Conservation (phyloP, 2,888 invertebrate genomes). For the Melikaiella ostensackeni region DNA sequence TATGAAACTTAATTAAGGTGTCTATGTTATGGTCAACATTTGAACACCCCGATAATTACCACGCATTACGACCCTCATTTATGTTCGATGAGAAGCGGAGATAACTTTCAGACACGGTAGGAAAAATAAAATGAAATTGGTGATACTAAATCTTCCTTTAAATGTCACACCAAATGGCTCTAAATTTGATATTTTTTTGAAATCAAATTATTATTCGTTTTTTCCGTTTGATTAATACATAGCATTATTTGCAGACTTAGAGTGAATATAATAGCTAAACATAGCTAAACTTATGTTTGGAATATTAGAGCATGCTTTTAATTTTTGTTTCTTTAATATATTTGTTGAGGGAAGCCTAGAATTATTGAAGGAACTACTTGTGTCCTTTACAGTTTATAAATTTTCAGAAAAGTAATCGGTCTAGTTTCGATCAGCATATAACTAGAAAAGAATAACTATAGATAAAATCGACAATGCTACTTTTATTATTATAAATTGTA, state of each 20-base stretch:
- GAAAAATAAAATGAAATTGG: not conserved
- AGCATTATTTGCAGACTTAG: too few relatives aligned
- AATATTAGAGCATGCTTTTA: too few relatives aligned
- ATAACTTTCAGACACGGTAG: not conserved
- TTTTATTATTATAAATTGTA: slow-evolving; percentile 7
- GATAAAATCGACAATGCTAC: not conserved
- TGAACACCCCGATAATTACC: not conserved
- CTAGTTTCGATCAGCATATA: not conserved
- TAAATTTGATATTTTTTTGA: too few relatives aligned
- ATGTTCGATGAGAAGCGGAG: not conserved
- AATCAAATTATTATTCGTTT: too few relatives aligned
- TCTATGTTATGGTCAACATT: not conserved
- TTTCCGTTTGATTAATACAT: too few relatives aligned
- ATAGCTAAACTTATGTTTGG: too few relatives aligned
- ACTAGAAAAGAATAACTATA: not conserved
- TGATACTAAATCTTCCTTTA: not conserved
- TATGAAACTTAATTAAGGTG: not conserved
- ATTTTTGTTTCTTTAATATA: too few relatives aligned
- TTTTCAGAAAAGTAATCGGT: not conserved
- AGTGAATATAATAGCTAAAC: too few relatives aligned
- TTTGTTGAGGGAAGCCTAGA: too few relatives aligned
- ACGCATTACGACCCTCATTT: not conserved
- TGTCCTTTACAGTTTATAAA: not conserved
- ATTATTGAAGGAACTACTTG: too few relatives aligned
- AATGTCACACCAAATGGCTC: not conserved